These are phyloP conservation scores for Labeo calbasu DNA, from an alignment of 2,797 vertebrate species.

Conservation along the genomic window DNA sequence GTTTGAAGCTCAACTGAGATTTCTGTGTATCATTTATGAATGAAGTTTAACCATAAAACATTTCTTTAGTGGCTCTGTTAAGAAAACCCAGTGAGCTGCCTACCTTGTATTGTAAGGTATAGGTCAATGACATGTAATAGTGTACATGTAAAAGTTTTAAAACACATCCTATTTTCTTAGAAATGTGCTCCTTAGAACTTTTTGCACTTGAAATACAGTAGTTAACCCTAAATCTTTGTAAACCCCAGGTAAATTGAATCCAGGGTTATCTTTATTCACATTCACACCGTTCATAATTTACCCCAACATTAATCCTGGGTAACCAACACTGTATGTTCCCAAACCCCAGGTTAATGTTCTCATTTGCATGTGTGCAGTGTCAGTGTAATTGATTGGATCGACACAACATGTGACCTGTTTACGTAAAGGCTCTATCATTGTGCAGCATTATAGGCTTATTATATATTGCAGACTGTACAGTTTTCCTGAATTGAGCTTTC, in stretches of 20 bases:
- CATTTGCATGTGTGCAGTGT: no score
- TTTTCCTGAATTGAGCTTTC: background rate
- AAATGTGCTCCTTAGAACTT: background rate
- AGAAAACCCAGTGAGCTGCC: background rate
- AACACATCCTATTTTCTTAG: background rate
- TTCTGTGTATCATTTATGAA: slow-evolving; percentile 30
- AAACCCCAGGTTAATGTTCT: no score
- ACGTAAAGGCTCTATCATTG: background rate
- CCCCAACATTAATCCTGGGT: no score
- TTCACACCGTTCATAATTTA: no score
- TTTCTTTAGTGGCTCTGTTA: background rate
- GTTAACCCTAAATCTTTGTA: background rate
- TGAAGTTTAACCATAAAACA: slow-evolving; percentile 8
- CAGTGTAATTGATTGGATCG: no score
- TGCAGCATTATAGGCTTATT: background rate
- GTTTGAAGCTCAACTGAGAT: slow-evolving; percentile 1
- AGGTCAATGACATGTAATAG: background rate
- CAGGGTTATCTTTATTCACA: no score
- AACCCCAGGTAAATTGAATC: background rate
- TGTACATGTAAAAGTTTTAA: background rate
- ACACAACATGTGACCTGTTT: no score
- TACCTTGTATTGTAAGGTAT: background rate
- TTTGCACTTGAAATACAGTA: background rate
- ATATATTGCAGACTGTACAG: background rate
- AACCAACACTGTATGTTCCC: no score